Base-by-base conservation (phyloP, 2,888 invertebrate species). In the Phyllotreta cruciferae region DNA sequence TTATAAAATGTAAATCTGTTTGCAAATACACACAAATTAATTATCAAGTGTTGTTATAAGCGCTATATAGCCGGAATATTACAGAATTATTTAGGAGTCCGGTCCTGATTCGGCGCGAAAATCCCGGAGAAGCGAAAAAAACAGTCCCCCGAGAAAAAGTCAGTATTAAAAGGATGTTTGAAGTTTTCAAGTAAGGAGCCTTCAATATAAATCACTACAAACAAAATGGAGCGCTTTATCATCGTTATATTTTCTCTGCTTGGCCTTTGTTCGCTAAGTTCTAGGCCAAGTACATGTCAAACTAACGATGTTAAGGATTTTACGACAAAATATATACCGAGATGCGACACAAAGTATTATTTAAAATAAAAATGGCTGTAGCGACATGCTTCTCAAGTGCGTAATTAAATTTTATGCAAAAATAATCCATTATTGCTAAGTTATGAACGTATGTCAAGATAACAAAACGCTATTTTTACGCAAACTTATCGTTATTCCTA, bases 181-280 rank as follows among this genome's bases (percentile, higher is more conserved):
- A 60, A 60, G 60, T 60, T 60, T 60, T 52, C 34, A 42, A 52
- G 60, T 60, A 52, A 60, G 37, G 60, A 60, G 52, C 52, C 62
- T 56, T 52, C 62, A 42, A 52, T 62, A 62, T 62, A 62, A 62
- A 62, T 62, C 62, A 62, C 62, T 62, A 57, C 50, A 56, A 62
- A 62, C 62, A 62, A 62, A 62, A 62, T 56, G 62, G 62, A 50
- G 44, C 52, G 50, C 62, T 62, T 62, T 62, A 62, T 62, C 62
- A 62, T 62, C 52, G 62, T 62, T 62, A 62, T 62, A 56, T 56
- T 55, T 55, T 55, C 54, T 55, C 56, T 45, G 39, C n/a, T 54
- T n/a, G 55, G 13, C 61, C 47, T 56, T 62, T 60, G 60, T 60
- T 60, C 60, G 52, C 60, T 42, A 60, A 52, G 52, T 60, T 60